Percentiles rank a stretch among this genome's conserved stretches.
Evolutionary conservation across 2,888 invertebrate genomes (phyloP).

Genomic region (Schizotus pectinicornis): DNA sequence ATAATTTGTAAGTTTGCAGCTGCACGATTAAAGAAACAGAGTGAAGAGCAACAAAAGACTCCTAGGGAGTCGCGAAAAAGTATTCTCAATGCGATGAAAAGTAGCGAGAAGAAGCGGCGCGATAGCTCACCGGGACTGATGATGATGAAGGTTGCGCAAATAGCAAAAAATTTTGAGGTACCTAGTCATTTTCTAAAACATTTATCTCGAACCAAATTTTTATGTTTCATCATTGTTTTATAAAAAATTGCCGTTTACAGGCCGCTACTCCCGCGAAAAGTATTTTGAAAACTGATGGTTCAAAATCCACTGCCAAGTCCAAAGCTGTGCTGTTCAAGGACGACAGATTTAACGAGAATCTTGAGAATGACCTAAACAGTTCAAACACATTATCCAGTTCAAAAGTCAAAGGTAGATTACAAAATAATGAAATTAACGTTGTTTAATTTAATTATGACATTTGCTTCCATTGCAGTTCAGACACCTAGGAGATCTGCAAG

Average conservation of each 20-base stretch:
- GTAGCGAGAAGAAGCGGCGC: conserved; percentile 12
- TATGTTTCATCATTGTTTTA: too few species aligned
- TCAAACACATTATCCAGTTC: background rate
- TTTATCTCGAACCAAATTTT: too few species aligned
- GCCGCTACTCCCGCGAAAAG: conserved; percentile 42
- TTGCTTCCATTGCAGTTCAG: too few species aligned
- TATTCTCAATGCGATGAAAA: conserved; percentile 25
- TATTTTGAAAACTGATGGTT: conserved; percentile 40
- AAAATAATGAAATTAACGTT: too few species aligned
- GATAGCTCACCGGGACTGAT: conserved; percentile 45
- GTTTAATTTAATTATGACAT: background rate
- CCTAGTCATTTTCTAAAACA: too few species aligned
- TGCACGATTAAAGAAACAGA: conserved; percentile 37
- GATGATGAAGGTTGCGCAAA: conserved; percentile 44
- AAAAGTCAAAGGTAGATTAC: conserved; percentile 1
- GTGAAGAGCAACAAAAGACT: conserved; percentile 13
- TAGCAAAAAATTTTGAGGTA: conserved; percentile 16
- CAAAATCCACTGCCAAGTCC: conserved; percentile 32
- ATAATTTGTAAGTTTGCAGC: conserved; percentile 20
- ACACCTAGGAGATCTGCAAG: too few species aligned
- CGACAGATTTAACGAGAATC: conserved; percentile 8
- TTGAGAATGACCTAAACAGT: conserved; percentile 6
- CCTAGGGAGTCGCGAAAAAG: conserved; percentile 18
- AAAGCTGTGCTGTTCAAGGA: conserved; percentile 42
- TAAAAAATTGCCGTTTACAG: conserved; percentile 1